Percentiles rank a stretch among this genome's conserved stretches.
Conservation (phyloP, 2,113 vertebrate species). For the Apodemus speciosus region DNA sequence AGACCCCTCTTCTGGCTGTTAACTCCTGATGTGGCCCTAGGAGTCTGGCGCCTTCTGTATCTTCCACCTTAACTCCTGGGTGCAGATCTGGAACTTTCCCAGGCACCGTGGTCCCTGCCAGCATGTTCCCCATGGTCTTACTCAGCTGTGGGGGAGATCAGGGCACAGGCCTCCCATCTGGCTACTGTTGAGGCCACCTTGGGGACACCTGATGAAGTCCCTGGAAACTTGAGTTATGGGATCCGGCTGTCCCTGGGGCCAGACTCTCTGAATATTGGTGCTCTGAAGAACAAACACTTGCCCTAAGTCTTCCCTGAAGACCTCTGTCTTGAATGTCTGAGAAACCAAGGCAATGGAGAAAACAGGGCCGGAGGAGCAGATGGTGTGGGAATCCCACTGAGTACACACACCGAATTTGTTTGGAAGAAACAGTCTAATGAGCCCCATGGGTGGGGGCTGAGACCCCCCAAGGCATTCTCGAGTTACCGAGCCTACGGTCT, state of each 20-base stretch:
- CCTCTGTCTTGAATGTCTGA: neutral
- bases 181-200: neutral
- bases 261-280: neutral
- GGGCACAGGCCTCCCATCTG: accelerated
- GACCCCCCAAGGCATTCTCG: constrained; percentile 50
- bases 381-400: constrained; percentile 24
- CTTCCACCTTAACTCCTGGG: neutral
- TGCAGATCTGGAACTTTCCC: neutral
- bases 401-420: neutral
- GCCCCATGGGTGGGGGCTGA: neutral
- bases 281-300: neutral
- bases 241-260: neutral
- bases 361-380: neutral
- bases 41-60: neutral
- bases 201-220: neutral
- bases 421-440: constrained; percentile 68
- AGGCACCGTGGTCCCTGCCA: neutral
- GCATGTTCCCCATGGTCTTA: accelerated
- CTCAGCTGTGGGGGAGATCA: too few species aligned
- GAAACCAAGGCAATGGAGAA: neutral
- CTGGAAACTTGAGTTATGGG: neutral
- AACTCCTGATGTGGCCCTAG: neutral
- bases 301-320: neutral
- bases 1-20: neutral
- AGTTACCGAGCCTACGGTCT: constrained; percentile 30